A percentile compares a stretch with the other conserved stretches of the same genome.
These are phyloP conservation scores for Caenorhabditis uteleia DNA, from an alignment of 2,888 invertebrate genomes.

Conservation along the genomic window DNA sequence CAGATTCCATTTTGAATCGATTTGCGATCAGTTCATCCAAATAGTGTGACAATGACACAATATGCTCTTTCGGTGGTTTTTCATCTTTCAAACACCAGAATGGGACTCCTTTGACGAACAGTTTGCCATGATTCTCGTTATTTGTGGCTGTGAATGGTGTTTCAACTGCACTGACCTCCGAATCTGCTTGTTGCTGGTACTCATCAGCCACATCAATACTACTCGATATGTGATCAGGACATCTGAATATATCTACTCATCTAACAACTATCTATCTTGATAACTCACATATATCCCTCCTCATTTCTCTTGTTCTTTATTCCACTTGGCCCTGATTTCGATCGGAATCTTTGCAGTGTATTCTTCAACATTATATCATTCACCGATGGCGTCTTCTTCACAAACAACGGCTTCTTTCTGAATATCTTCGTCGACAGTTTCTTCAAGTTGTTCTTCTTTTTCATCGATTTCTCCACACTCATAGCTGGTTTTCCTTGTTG, in stretches of 20 bases:
- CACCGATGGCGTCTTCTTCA: too few relatives aligned
- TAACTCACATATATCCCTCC: background rate
- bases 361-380: too few relatives aligned
- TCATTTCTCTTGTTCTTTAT: background rate
- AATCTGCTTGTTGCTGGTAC: background rate
- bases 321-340: too few relatives aligned
- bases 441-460: too few relatives aligned
- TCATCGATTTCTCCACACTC: too few relatives aligned
- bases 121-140: background rate
- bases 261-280: background rate
- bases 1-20: too few relatives aligned
- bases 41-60: background rate
- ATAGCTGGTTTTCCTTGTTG: too few relatives aligned
- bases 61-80: background rate
- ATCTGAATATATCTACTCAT: background rate
- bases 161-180: background rate
- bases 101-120: background rate
- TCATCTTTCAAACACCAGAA: background rate
- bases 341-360: too few relatives aligned
- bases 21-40: background rate
- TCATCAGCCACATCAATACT: background rate
- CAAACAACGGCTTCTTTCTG: too few relatives aligned
- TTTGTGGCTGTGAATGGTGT: too few relatives aligned
- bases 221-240: background rate
- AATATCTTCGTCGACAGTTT: conserved; percentile 3